Base-by-base conservation (phyloP, 2,113 vertebrate species). In the Coregonus clupeaformis region DNA sequence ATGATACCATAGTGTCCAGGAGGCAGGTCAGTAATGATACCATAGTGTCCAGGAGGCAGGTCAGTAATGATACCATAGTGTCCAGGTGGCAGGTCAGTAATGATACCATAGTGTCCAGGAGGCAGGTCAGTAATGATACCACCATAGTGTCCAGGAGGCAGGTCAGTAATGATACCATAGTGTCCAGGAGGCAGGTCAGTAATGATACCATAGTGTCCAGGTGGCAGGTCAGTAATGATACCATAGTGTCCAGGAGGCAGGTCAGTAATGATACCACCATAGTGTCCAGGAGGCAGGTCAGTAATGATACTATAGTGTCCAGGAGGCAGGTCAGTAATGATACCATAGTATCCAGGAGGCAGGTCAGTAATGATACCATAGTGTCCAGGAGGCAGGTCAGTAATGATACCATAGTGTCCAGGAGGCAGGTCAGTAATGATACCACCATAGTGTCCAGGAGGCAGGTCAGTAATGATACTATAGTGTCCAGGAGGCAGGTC, bases 171-270 rank as follows among this genome's bases (percentile, higher is more conserved):
- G 90, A 95, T 42, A 95, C 94, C 0, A 67, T 95, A 57, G 85
- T 96, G 11, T 96, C 95, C 5, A 84, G 64, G 12, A 78, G 79
- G 77, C 94, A 30, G 30, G 30, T 30, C 5, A 30, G 30, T 30
- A 96, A 95, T 80, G 90, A 95, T 42, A 95, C 94, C 0, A 67
- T 95, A 57, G 85, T 97, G 7, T 96, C 94, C 5, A 84, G 64
- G 13, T 77, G 79, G 77, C 94, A 5, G 30, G 30, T 30, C 30
- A 30, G 30, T 30, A 96, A 95, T 80, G 90, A 95, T 42, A 95
- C 94, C 0, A 67, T 95, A 57, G 85, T 97, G 13, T 96, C 95
- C 5, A 84, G 64, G 12, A 78, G 79, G 77, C 94, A 30, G 30
- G 30, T 30, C 1, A 30, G 30, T 30, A 96, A 95, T 80, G 90